Base-by-base conservation (phyloP, 2,113 vertebrate genomes). In the Struthio camelus region DNA sequence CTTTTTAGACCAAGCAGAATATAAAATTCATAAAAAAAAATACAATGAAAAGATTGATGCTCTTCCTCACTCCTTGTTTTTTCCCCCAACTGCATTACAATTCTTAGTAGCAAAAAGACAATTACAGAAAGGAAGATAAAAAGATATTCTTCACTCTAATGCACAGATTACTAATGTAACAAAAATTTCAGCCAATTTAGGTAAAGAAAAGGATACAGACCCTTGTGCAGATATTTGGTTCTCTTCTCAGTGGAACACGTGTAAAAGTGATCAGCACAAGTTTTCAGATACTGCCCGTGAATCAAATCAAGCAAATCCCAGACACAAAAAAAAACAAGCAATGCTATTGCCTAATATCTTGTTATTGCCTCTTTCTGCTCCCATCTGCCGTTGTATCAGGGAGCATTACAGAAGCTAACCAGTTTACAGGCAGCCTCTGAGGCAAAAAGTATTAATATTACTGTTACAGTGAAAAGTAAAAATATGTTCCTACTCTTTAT, bases 231-330 rank as follows among this genome's bases (percentile, higher is more conserved):
- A 54, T 34, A 9, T 71, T 81, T 76, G 14, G 18, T 90, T 87
- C 64, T 81, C 9, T 15, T 61, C 14, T 81, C 30, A 19, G 17
- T 42, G 8, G 30, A 73, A 73, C 5, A 10, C 10, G 9, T 42
- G 30, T 23, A 72, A 59, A 84, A 94, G 40, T 50, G 34, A 73
- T 77, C 44, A 73, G 50, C 32, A 34, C 11, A 75, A 80, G 38
- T 89, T 89, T 94, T 86, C 61, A 76, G 42, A 84, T 20, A 61
- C 8, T 46, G 27, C 5, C 71, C 19, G 75, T 79, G 76, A 81
- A 75, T 75, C 56, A 93, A 73, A 88, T 81, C 48, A 90, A 69
- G 51, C n/a, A 93, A 80, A 78, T 56, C n/a, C 71, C 59, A n/a
- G n/a, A 93, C 11, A 10, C 36, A 80, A 17, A 85, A 30, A 42